Percentiles rank a stretch among this genome's conserved stretches.
phyloP scores from a whole-genome alignment of 2,113 vertebrate genomes.

The Neoarius graeffei region DNA sequence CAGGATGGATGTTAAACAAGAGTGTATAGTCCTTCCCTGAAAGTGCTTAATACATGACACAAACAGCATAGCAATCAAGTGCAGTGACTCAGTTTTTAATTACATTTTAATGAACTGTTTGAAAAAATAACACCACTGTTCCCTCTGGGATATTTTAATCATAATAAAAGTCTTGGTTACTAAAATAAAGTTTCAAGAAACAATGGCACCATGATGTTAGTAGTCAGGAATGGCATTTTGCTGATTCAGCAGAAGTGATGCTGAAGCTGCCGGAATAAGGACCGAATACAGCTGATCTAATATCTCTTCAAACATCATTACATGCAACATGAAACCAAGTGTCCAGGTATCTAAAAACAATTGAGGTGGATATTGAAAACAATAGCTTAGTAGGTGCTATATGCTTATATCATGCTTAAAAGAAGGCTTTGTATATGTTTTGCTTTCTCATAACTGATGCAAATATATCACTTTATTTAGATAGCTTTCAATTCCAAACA shows the following conservation, averaged over 20 bases:
- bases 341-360: not conserved
- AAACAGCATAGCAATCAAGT: not conserved
- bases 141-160: constrained; percentile 1
- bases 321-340: not conserved
- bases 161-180: not conserved
- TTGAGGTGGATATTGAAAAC: not conserved
- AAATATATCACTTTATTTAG: not conserved
- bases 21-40: not conserved
- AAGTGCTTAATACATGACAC: constrained; percentile 1
- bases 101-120: not conserved
- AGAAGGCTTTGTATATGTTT: too few species aligned
- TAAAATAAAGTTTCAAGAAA: not conserved
- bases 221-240: not conserved
- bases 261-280: not conserved
- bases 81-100: constrained; percentile 10
- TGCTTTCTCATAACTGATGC: not conserved
- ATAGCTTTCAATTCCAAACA: not conserved
- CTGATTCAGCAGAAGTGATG: not conserved
- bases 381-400: not conserved
- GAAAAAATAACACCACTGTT: not conserved
- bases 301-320: not conserved
- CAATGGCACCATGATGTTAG: not conserved
- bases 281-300: not conserved
- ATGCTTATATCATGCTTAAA: not conserved
- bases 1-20: not conserved